Evolutionary conservation across 64 coral and sea anemone genomes (phyloP), one percentile per base, ranked within the genome.

Genomic region (Stichodactyla helianthus): DNA sequence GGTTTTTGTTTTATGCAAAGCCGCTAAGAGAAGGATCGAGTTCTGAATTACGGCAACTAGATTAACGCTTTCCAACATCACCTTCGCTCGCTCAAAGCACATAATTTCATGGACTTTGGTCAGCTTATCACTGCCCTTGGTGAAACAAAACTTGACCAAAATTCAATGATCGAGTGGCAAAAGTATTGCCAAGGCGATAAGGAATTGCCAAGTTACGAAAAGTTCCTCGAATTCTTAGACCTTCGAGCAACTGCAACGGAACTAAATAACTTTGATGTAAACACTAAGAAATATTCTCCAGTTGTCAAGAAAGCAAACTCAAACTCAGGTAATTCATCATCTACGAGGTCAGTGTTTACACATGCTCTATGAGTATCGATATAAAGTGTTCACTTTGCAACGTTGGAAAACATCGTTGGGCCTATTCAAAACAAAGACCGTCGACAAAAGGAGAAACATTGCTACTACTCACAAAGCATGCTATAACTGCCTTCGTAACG

Each of bases 171-270:
- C 35, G 35, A 44, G 35, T 44, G 87, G 87, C 87, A 89, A 54
- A 89, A 89, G 53, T 89, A 17, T 51, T 79, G 50, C 22, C 78
- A 89, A 78, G 20, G 22, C 9, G 87, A 89, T 17, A 82, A 67
- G 13, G 44, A 83, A 14, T 77, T 89, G 18, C 77, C 87, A 0
- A 71, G 31, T 79, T 89, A 82, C 82, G 55, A 59, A 0, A 88
- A 55, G 59, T 89, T 89, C 9, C 79, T 89, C 26, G 35, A 89
- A 20, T 89, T 89, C 58, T 61, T 89, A 20, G 79, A 89, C 53
- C 83, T 91, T 12, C 20, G 83, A 85, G 82, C 89, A 4, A 85
- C 20, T 16, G 89, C 83, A 6, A 86, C 89, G 15, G 89, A 86
- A 59, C 70, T 85, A 0, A 86, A 53, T 20, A 13, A 15, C n/a